These are phyloP conservation scores for Cotesia congregata DNA, from an alignment of 2,888 invertebrate genomes.

Conservation along the genomic window DNA sequence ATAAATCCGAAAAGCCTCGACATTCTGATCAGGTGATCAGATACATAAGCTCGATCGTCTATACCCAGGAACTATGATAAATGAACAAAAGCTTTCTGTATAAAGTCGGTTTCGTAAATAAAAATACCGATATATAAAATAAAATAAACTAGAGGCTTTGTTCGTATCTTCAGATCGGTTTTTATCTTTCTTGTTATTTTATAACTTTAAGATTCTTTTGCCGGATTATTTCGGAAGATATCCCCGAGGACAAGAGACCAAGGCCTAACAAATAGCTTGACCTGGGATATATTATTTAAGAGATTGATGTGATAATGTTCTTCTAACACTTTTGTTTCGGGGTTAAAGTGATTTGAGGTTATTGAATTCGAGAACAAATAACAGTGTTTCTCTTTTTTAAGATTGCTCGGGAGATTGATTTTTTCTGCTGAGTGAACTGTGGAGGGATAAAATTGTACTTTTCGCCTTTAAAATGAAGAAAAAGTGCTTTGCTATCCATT, in stretches of 20 bases:
- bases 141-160: neutral
- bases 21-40: neutral
- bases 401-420: too few species aligned
- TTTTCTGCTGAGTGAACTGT: too few species aligned
- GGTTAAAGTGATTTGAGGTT: neutral
- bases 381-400: too few species aligned
- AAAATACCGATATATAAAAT: neutral
- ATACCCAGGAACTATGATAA: neutral
- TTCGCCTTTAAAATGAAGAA: too few species aligned
- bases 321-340: neutral
- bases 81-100: neutral
- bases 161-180: neutral
- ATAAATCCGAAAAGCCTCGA: neutral
- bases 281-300: neutral
- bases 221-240: neutral
- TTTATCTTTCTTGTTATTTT: neutral
- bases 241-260: neutral
- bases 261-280: neutral
- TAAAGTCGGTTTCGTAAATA: neutral
- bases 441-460: too few species aligned
- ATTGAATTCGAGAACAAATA: neutral
- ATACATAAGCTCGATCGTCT: constrained; percentile 1
- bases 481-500: too few species aligned
- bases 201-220: neutral
- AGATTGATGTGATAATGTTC: neutral